Base-by-base conservation (phyloP, 64 coral and sea anemone genomes). In the Actinia equina region DNA sequence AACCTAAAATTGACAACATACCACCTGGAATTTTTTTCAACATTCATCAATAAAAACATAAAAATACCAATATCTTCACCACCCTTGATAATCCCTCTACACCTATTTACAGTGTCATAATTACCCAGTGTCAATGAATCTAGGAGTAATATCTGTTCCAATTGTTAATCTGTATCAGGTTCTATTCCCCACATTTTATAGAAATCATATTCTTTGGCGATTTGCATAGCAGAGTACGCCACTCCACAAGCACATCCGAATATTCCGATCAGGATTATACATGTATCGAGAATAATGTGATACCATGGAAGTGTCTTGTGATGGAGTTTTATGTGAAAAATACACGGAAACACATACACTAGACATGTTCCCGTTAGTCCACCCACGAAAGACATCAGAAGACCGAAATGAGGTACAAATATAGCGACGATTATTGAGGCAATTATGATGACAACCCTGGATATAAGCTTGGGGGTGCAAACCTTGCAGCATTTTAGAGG, bases 101-200 rank as follows among this genome's bases (percentile, higher is more conserved):
- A 65, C 62, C 62, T 65, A 65, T 65, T 8, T 23, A 65, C 62
- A 65, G 55, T 11, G 55, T 57, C 11, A 5, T 23, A 65, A 65
- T 57, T 57, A 23, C 62, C 19, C 62, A 65, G 62, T 9, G 27
- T 74, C 27, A 30, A 65, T 60, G 22, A 2, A 74, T 74, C 9
- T 27, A 74, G n/a, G 2, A 11, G 15, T 3, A 13, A 41, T 74
- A 27, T 8, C 23, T 69, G 15, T 74, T 30, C 13, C 69, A 41
- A 3, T 81, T 18, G 78, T 88, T 94, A 94, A 86, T 94, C 92
- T 17, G 82, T 87, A 79, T 97, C 91, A 14, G 92, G 88, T 27
- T 93, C 92, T 79, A 97, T 97, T 85, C 94, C 91, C 94, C 94
- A 97, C 85, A 93, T 92, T 37, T 87, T 93, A 44, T 97, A 97